Evolutionary conservation across 2,888 invertebrate genomes (phyloP), one percentile per base, ranked within the genome.

Genomic region (Onchidella celtica): DNA sequence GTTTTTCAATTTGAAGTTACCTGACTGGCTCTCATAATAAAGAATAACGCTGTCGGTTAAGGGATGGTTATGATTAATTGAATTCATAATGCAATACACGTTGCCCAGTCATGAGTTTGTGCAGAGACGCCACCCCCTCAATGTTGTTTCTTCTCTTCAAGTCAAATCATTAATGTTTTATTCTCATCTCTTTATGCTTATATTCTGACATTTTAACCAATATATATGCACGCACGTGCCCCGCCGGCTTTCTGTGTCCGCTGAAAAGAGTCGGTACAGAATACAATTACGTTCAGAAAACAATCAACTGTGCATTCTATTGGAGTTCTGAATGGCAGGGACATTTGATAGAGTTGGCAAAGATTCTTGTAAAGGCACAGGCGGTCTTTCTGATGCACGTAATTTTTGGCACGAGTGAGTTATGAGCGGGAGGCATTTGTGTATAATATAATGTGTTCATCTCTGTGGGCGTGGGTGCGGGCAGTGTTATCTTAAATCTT

Each of bases 291-390:
- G 21, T 65, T 63, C 38, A 34, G 75, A 47, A 27, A 65, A 75
- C 75, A 75, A 75, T 75, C 38, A 75, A 75, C 75, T 40, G 29
- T 4, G 65, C 40, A 47, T 65, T 63, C 55, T 29, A 40, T 40
- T 32, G 65, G 29, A 47, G 17, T 27, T 38, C 63, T 75, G 75
- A 65, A 75, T 65, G 65, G 24, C 17, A 65, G 3, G 65, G 65
- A 75, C 32, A 47, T 75, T 65, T 74, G 74, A 74, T 74, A 11
- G 65, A 40, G 75, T 38, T 29, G 59, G 21, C 59, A 57, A 61
- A 61, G n/a, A 32, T 72, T n/a, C 47, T 40, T 55, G n/a, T n/a
- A n/a, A n/a, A n/a, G n/a, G n/a, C n/a, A n/a, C n/a, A n/a, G n/a
- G n/a, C n/a, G n/a, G n/a, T n/a, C n/a, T n/a, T n/a, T n/a, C n/a